A percentile compares a stretch with the other conserved stretches of the same genome.
Conservation (phyloP, 2,888 invertebrate species). For the Microdon myrmicae region DNA sequence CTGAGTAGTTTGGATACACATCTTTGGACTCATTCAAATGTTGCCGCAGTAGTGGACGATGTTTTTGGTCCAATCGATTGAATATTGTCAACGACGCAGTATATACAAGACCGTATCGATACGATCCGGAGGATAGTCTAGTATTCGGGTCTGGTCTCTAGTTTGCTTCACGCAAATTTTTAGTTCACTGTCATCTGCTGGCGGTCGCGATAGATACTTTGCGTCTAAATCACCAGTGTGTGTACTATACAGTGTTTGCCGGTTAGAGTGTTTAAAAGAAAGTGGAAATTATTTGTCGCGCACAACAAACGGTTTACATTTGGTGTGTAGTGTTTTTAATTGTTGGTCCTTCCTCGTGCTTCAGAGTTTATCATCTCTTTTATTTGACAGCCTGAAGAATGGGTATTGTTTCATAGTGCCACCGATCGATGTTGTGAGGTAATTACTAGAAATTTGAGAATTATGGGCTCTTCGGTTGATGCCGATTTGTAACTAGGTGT, state of each 20-base stretch:
- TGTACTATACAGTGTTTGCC: background rate
- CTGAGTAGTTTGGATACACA: constrained; percentile 33
- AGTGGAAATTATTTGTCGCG: background rate
- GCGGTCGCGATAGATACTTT: constrained; percentile 23
- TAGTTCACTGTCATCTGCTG: constrained; percentile 36
- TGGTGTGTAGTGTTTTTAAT: background rate
- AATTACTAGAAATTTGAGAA: no score
- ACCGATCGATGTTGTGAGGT: no score
- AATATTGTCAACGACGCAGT: constrained; percentile 59
- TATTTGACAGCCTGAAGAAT: no score
- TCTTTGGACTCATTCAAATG: constrained; percentile 16
- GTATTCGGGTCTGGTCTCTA: constrained; percentile 18
- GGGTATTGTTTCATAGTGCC: no score
- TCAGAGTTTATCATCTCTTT: no score
- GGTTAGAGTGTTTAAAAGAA: background rate
- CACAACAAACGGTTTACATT: background rate
- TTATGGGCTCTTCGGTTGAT: no score
- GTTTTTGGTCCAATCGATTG: constrained; percentile 55
- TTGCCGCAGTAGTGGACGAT: constrained; percentile 43
- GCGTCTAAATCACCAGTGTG: constrained; percentile 28
- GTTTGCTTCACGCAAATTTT: constrained; percentile 22
- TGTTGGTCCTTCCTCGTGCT: no score
- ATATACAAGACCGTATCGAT: constrained; percentile 38
- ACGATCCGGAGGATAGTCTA: constrained; percentile 9
- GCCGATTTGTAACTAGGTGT: no score